These are phyloP conservation scores for Oryzaephilus surinamensis DNA, from an alignment of 1,140 invertebrate genomes.

Conservation along the genomic window DNA sequence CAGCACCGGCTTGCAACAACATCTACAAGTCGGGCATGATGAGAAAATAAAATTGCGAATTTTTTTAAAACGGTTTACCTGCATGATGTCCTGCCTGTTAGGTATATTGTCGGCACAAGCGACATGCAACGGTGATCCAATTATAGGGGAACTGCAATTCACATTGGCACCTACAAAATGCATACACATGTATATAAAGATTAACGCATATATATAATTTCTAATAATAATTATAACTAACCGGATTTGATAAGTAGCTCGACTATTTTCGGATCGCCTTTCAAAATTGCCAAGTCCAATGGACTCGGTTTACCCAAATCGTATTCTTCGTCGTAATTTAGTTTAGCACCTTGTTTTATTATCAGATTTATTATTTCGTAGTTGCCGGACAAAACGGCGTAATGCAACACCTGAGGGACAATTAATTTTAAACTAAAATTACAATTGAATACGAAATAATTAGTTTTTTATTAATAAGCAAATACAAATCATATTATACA, in stretches of 20 bases:
- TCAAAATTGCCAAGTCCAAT: constrained; percentile 72
- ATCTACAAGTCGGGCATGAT: constrained; percentile 42
- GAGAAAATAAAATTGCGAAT: too few relatives aligned
- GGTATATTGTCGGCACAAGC: constrained; percentile 74
- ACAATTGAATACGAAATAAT: too few relatives aligned
- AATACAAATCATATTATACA: too few relatives aligned
- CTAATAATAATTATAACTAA: constrained; percentile 28
- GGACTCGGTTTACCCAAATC: constrained; percentile 72
- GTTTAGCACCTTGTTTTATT: constrained; percentile 65
- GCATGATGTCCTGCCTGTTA: constrained; percentile 55
- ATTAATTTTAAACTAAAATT: too few relatives aligned
- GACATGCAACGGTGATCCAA: constrained; percentile 76
- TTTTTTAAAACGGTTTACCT: too few relatives aligned
- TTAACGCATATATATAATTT: constrained; percentile 1
- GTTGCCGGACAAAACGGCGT: constrained; percentile 73
- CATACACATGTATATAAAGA: too few relatives aligned
- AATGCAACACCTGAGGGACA: constrained; percentile 67
- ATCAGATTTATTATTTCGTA: constrained; percentile 67
- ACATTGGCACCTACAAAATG: constrained; percentile 57
- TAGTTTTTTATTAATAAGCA: background rate
- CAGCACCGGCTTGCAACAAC: constrained; percentile 61
- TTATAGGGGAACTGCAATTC: constrained; percentile 70
- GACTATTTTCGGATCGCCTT: constrained; percentile 65
- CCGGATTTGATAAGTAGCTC: constrained; percentile 56
- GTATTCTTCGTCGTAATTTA: constrained; percentile 50